A percentile compares a stretch with the other conserved stretches of the same genome.
These are phyloP conservation scores for Macrotus californicus DNA, from an alignment of 2,113 vertebrate species.

Conservation along the genomic window DNA sequence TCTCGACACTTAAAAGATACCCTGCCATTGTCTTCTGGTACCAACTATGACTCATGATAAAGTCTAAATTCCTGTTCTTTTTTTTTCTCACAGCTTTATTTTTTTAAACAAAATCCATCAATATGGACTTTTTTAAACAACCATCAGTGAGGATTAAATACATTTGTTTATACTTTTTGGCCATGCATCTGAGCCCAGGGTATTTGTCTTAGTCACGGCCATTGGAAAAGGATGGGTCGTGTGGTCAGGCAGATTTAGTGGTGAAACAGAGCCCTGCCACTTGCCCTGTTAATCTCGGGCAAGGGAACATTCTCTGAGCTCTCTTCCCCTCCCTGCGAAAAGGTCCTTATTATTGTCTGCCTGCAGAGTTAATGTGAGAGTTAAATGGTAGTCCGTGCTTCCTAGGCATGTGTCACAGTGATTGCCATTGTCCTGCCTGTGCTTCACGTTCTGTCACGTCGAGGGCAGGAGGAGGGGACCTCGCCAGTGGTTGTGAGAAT, in stretches of 20 bases:
- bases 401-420: neutral
- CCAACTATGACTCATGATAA: neutral
- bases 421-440: neutral
- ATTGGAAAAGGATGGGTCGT: neutral
- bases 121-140: neutral
- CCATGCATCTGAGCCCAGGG: neutral
- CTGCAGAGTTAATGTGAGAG: neutral
- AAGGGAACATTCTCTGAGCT: neutral
- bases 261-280: neutral
- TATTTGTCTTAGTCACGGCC: neutral
- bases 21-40: neutral
- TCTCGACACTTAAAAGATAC: neutral
- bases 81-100: neutral
- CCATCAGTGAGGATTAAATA: neutral
- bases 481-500: neutral
- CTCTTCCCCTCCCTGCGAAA: neutral
- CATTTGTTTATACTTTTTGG: neutral
- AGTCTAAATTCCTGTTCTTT: neutral
- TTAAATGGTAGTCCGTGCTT: neutral
- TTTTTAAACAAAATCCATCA: neutral
- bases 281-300: neutral
- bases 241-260: neutral
- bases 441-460: neutral
- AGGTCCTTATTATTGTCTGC: neutral
- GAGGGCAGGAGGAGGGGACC: neutral